Base-by-base conservation (phyloP, 2,888 invertebrate genomes). In the Cordylochernes scorpioides region DNA sequence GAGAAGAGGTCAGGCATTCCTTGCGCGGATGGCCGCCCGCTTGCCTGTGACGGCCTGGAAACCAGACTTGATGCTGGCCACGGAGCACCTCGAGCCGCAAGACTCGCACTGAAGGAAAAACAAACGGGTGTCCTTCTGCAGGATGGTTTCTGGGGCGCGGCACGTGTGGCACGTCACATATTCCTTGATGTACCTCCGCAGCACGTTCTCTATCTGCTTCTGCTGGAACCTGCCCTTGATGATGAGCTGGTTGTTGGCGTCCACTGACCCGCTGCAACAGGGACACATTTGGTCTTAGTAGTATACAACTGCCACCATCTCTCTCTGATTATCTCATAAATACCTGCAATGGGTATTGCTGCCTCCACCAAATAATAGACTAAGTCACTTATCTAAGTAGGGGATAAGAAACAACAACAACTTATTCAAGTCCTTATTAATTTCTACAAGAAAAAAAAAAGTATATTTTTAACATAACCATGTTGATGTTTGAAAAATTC, bases 101-200 rank as follows among this genome's bases (percentile, higher is more conserved):
- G 82, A 82, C 62, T 91, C 88, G 58, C 97, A 97, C 55, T 94
- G 91, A 41, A 99, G 67, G 67, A 99, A 99, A 64, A 91, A 94
- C 44, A 97, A 64, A 49, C 97, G 65, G 25, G 91, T 94, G 55
- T 99, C 97, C 59, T 97, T 97, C 59, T 94, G 91, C 39, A 97
- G 62, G 48, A 88, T 80, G 13, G 97, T 97, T 53, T 97, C 94
- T 2, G 94, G 88, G 7, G 91, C 94, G 45, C 88, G 73, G 61
- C 97, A 97, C 31, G 97, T 99, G 57, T 97, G 97, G 62, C 97
- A 99, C 37, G 94, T 97, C 25, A 99, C 97, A 58, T 97, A 99
- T 64, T 97, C 97, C 51, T 62, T 46, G 17, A 48, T 47, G 35
- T 42, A 80, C 55, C 80, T 68, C 58, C 91, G 71, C 45, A 97